A percentile compares a stretch with the other conserved stretches of the same genome.
Evolutionary conservation across 2,113 vertebrate genomes (phyloP).

Genomic region (Arizona elegans): DNA sequence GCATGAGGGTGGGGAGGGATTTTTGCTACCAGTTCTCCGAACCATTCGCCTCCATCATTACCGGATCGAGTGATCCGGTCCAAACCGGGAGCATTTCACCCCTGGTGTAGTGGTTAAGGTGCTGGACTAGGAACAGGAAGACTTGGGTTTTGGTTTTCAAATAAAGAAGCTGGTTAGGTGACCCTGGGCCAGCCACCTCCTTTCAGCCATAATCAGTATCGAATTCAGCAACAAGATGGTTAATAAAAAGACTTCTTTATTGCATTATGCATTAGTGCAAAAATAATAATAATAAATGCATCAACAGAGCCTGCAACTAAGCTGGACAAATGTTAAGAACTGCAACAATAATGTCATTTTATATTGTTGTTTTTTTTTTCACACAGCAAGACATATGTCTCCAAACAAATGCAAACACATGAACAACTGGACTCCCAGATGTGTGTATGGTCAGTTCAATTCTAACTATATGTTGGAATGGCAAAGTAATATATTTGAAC

Average conservation of each 20-base stretch:
- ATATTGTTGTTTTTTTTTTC: background rate
- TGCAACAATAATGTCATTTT: background rate
- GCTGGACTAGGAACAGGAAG: background rate
- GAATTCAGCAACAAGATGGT: background rate
- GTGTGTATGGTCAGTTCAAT: background rate
- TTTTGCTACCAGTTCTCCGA: too few species aligned
- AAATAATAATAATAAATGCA: background rate
- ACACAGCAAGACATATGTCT: background rate
- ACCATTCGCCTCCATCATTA: too few species aligned
- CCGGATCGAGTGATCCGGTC: too few species aligned
- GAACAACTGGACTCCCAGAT: background rate
- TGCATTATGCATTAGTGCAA: background rate
- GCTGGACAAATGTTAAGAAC: background rate
- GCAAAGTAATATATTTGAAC: background rate
- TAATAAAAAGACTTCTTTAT: background rate
- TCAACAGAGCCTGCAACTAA: background rate
- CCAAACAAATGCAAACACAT: background rate
- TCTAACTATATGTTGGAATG: background rate
- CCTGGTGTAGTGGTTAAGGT: background rate
- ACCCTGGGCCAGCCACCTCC: background rate
- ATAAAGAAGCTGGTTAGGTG: background rate
- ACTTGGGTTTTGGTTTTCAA: background rate
- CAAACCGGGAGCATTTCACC: too few species aligned
- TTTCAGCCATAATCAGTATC: background rate
- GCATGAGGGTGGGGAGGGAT: too few species aligned